These are phyloP conservation scores for Watsonalla cultraria DNA, from an alignment of 2,888 invertebrate genomes.

Conservation along the genomic window DNA sequence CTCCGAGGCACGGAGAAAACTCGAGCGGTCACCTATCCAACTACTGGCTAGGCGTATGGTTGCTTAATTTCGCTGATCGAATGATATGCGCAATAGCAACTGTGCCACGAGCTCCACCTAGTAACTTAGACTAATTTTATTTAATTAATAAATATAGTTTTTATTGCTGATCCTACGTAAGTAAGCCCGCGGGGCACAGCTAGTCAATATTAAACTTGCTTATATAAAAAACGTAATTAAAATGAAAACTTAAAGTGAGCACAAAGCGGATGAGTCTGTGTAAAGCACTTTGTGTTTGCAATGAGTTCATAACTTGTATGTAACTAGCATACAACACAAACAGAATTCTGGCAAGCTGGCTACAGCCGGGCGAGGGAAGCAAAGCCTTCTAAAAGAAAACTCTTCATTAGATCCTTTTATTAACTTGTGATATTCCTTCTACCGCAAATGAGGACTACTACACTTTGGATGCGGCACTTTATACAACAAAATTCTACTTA, in stretches of 20 bases:
- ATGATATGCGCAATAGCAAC: too few relatives aligned
- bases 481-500: background rate
- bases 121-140: too few relatives aligned
- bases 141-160: too few relatives aligned
- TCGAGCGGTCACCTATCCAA: too few relatives aligned
- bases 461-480: constrained; percentile 13
- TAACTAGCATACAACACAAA: background rate
- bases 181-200: too few relatives aligned
- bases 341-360: constrained; percentile 3
- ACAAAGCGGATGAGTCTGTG: background rate
- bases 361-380: constrained; percentile 17
- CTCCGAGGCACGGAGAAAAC: too few relatives aligned
- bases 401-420: constrained; percentile 47
- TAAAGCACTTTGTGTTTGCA: background rate
- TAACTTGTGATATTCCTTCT: constrained; percentile 37
- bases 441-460: constrained; percentile 12
- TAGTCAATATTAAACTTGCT: background rate
- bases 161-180: too few relatives aligned
- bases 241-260: background rate
- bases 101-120: too few relatives aligned
- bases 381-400: constrained; percentile 33
- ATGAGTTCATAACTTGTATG: background rate
- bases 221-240: background rate
- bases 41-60: too few relatives aligned
- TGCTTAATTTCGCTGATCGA: too few relatives aligned